Percentiles rank a stretch among this genome's conserved stretches.
Conservation (phyloP, 2,888 invertebrate species). For the Zaprionus obscuricornis region DNA sequence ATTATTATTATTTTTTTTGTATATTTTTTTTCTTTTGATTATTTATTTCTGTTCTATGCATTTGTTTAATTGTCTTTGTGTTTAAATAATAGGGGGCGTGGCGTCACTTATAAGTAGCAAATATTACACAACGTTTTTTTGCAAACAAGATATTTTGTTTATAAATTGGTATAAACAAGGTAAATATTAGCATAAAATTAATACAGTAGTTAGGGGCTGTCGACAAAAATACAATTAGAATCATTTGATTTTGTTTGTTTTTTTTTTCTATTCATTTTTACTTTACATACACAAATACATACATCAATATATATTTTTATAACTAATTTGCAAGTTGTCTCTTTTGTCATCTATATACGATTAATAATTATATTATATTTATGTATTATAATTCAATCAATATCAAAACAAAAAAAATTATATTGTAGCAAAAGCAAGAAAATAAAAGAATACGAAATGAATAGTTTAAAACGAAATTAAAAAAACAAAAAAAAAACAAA, state of each 20-base stretch:
- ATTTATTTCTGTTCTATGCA: conserved; percentile 11
- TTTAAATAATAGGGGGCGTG: conserved; percentile 48
- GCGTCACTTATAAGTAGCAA: conserved; percentile 73
- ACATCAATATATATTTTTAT: conserved; percentile 61
- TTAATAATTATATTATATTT: conserved; percentile 12
- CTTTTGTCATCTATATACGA: conserved; percentile 40
- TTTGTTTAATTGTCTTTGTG: conserved; percentile 39
- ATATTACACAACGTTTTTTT: conserved; percentile 79
- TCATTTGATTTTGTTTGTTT: too few species aligned
- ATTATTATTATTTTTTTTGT: conserved; percentile 19
- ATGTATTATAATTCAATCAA: conserved; percentile 48
- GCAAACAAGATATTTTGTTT: conserved; percentile 58
- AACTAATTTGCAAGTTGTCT: conserved; percentile 53
- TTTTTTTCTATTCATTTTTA: conserved; percentile 43
- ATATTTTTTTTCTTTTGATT: conserved; percentile 14
- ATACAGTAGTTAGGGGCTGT: conserved; percentile 76
- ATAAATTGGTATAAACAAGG: conserved; percentile 65
- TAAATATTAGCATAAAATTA: conserved; percentile 75
- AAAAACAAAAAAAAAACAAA: conserved; percentile 22
- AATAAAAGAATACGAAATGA: conserved; percentile 18
- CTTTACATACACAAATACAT: conserved; percentile 60
- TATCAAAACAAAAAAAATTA: conserved; percentile 57
- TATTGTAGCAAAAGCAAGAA: conserved; percentile 30
- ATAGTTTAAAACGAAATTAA: conserved; percentile 6
- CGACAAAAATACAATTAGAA: conserved; percentile 65